A percentile compares a stretch with the other conserved stretches of the same genome.
phyloP scores from a whole-genome alignment of 1,140 invertebrate genomes.

The Zeugodacus cucurbitae region DNA sequence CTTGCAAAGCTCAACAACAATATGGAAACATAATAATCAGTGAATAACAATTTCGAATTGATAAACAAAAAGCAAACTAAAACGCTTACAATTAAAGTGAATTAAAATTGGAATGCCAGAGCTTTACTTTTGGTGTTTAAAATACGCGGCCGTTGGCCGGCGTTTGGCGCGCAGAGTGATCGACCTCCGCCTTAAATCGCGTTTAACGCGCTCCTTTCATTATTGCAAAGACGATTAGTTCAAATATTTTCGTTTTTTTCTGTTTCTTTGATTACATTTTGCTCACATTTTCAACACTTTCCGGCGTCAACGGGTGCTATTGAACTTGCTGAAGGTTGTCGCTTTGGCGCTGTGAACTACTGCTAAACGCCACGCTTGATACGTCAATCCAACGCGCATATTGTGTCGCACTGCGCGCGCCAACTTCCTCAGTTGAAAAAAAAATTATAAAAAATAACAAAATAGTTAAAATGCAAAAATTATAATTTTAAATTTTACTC shows the following conservation, averaged over 20 bases:
- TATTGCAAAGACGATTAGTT: neutral
- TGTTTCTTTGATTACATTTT: neutral
- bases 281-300: neutral
- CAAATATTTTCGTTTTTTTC: no score
- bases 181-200: neutral
- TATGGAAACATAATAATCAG: neutral
- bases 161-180: neutral
- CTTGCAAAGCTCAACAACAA: neutral
- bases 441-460: neutral
- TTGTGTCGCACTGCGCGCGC: neutral
- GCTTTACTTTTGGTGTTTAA: neutral
- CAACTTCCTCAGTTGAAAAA: neutral
- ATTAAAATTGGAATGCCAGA: neutral
- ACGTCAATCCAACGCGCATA: neutral
- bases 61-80: neutral
- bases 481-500: neutral
- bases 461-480: neutral
- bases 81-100: neutral
- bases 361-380: neutral
- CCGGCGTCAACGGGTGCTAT: neutral
- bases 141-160: neutral
- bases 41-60: neutral
- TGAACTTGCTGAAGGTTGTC: constrained; percentile 14
- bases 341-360: neutral
- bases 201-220: neutral